phyloP scores from a whole-genome alignment of 2,113 vertebrate genomes.

The Ovis aries region ARS-UI_Ramb_v3.0 NC_056054.1:51583001-51583500 shows the following conservation, averaged over 20 bases:
- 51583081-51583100: not conserved
- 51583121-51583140: not conserved
- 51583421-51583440: not conserved
- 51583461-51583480: not conserved
- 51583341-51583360: not conserved
- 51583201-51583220: not conserved
- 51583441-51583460: not conserved
- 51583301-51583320: not conserved
- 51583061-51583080: not conserved
- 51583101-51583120: not conserved
- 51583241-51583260: not conserved
- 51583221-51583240: not conserved
- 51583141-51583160: not conserved
- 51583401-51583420: not conserved
- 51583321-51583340: not conserved
- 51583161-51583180: not conserved
- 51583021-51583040: not conserved
- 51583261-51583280: not conserved
- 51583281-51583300: not conserved
- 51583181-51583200: not conserved
- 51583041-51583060: slow-evolving; percentile 14
- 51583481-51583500: not conserved
- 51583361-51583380: not conserved
- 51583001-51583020: not conserved
- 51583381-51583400: not conserved